These are phyloP conservation scores for Masnerella sp. DNA, from an alignment of 2,888 invertebrate species.

Conservation along the genomic window DNA sequence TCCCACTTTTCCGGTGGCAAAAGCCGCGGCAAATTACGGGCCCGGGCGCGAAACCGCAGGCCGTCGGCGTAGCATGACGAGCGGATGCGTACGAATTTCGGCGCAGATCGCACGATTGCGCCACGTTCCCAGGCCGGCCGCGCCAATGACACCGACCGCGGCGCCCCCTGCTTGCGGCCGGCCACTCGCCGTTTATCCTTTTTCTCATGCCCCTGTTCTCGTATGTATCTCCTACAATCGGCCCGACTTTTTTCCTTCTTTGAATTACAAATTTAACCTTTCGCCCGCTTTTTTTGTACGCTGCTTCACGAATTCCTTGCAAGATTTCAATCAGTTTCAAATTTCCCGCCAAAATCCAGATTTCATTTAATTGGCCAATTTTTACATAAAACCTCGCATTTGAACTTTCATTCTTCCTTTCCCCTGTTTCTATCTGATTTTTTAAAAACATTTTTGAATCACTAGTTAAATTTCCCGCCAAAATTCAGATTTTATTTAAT, in stretches of 20 bases:
- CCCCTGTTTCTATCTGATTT: too few relatives aligned
- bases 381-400: too few relatives aligned
- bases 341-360: neutral
- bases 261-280: slow-evolving; percentile 40
- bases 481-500: too few relatives aligned
- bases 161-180: slow-evolving; percentile 41
- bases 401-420: too few relatives aligned
- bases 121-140: slow-evolving; percentile 40
- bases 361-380: too few relatives aligned
- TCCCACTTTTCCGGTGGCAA: slow-evolving; percentile 44
- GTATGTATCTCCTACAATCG: slow-evolving; percentile 47
- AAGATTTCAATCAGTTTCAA: neutral
- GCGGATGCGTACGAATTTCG: slow-evolving; percentile 49
- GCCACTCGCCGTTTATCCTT: slow-evolving; percentile 44
- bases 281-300: slow-evolving; percentile 3
- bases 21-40: slow-evolving; percentile 26
- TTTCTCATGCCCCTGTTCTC: slow-evolving; percentile 34
- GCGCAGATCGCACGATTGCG: slow-evolving; percentile 49
- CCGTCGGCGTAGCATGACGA: slow-evolving; percentile 45
- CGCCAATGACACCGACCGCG: slow-evolving; percentile 27
- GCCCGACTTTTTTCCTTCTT: slow-evolving; percentile 31
- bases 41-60: slow-evolving; percentile 39
- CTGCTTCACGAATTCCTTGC: neutral
- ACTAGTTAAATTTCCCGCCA: too few relatives aligned
- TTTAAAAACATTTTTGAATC: too few relatives aligned